A percentile compares a stretch with the other conserved stretches of the same genome.
Conservation (phyloP, 2,113 vertebrate species). For the Anolis carolinensis region DNA sequence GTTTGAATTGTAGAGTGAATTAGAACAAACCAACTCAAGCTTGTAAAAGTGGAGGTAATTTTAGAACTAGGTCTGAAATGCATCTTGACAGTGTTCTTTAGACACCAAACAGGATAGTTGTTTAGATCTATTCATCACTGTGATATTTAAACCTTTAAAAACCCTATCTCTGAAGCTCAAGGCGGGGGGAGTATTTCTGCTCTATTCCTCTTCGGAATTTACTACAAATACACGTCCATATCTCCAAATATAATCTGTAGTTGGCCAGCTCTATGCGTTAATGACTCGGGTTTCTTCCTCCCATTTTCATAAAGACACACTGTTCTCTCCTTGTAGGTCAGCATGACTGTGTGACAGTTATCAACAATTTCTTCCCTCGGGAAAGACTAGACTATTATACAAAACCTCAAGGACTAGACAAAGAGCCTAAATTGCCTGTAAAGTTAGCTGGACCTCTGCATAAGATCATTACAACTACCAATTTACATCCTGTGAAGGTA, state of each 20-base stretch:
- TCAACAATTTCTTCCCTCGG: constrained; percentile 98
- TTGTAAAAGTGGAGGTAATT: neutral
- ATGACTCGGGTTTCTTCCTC: neutral
- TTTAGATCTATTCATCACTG: constrained; percentile 26
- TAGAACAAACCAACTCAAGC: constrained; percentile 31
- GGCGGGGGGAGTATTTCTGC: constrained; percentile 5
- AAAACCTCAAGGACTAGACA: constrained; percentile 92
- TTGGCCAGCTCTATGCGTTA: neutral
- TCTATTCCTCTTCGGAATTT: neutral
- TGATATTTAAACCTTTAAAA: constrained; percentile 36
- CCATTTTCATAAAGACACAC: constrained; percentile 3
- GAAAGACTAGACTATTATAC: constrained; percentile 95
- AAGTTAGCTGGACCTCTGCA: constrained; percentile 93
- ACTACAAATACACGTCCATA: neutral
- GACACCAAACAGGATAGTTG: constrained; percentile 47
- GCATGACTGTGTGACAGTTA: constrained; percentile 96
- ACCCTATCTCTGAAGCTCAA: constrained; percentile 32
- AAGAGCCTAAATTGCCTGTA: constrained; percentile 89
- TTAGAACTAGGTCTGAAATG: constrained; percentile 26
- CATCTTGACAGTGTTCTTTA: constrained; percentile 31
- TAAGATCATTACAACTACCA: constrained; percentile 96
- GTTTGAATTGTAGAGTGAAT: neutral
- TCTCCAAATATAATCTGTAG: neutral
- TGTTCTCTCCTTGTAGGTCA: constrained; percentile 83
- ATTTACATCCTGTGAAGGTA: constrained; percentile 97